Evolutionary conservation across 1,140 invertebrate species (phyloP), one percentile per base, ranked within the genome.

Genomic region (Bombus superbus): DNA sequence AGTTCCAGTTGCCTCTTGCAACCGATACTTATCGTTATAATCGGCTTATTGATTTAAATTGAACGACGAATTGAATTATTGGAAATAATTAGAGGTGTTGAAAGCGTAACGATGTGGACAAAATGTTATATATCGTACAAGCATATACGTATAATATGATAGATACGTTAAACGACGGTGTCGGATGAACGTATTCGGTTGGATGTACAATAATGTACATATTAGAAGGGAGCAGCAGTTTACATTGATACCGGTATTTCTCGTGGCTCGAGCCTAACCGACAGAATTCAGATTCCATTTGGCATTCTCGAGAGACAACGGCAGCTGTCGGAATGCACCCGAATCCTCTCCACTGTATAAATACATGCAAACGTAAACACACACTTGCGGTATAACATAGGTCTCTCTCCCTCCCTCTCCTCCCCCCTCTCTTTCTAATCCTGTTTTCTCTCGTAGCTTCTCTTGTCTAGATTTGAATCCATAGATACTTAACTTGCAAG

Each of bases 251-350:
- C 88, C 84, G 88, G 88, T 89, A 89, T 89, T 89, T 89, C 88
- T 86, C 88, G 84, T 81, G 28, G 83, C 69, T 81, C 77, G 44
- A 74, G 78, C 83, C 78, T 84, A 71, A 71, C 86, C 74, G 75
- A 92, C 85, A 91, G 91, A 90, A 92, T 92, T 92, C 90, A 89
- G 90, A 92, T 92, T 92, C 92, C 91, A 87, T 92, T 91, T 90
- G 84, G 91, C 90, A 92, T 92, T 92, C 92, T 92, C 91, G 69
- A 86, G 91, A 91, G 91, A 92, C 91, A 92, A 91, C 89, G 86
- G 81, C 81, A 85, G 44, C 68, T 64, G 76, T 62, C 44, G 81
- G 81, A 83, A 83, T 83, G 81, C 81, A 42, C 44, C 44, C 59
- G 81, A 76, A 38, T 73, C 81, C 53, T 83, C 73, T 83, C 81